A percentile compares a stretch with the other conserved stretches of the same genome.
Conservation (phyloP, 2,113 vertebrate genomes). For the Ceyx cyanopectus region DNA sequence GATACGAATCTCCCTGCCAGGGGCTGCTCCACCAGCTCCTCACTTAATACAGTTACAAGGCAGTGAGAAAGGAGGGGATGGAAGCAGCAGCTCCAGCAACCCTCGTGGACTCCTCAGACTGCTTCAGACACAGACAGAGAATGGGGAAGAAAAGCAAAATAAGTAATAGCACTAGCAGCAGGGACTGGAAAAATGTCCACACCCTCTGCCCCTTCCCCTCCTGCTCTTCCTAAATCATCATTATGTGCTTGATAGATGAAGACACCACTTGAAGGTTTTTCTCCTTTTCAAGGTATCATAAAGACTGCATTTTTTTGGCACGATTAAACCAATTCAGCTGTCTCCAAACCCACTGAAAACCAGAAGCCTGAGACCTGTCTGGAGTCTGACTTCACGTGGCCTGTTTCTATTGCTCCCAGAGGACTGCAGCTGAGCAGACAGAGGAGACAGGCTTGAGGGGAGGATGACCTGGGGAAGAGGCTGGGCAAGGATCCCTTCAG, state of each 20-base stretch:
- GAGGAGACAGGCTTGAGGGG: not conserved
- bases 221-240: not conserved
- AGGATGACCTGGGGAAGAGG: not conserved
- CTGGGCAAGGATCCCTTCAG: not conserved
- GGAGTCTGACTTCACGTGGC: not conserved
- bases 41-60: conserved; percentile 4
- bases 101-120: not conserved
- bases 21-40: not conserved
- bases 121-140: conserved; percentile 16
- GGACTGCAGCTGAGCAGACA: not conserved
- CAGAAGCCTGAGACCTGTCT: not conserved
- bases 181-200: not conserved
- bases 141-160: not conserved
- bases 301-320: not conserved
- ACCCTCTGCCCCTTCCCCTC: not conserved
- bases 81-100: conserved; percentile 26
- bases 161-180: conserved; percentile 9
- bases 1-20: conserved; percentile 16
- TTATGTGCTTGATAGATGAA: not conserved
- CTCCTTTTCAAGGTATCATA: not conserved
- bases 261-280: not conserved
- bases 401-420: not conserved
- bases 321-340: not conserved
- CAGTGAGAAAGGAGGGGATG: not conserved
- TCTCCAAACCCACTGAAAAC: not conserved